Percentiles rank a stretch among this genome's conserved stretches.
Conservation (phyloP, 1,140 invertebrate species). For the Brachionus koreanus region DNA sequence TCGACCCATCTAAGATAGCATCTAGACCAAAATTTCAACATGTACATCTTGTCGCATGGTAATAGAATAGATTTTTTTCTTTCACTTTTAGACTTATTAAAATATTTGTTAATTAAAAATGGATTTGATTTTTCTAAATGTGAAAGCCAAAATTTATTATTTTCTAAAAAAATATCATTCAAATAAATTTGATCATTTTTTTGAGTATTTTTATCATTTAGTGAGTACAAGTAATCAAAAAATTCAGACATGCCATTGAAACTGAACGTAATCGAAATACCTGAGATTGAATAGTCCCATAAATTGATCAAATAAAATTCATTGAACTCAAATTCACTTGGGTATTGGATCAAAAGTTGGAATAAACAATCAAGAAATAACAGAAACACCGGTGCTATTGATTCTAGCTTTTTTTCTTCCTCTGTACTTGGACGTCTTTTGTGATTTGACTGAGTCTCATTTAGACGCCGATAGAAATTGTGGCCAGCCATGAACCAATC, state of each 20-base stretch:
- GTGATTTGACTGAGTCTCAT: not conserved
- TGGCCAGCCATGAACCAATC: conserved; percentile 20
- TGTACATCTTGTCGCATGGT: conserved; percentile 20
- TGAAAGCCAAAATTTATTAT: not conserved
- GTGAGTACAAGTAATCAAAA: not conserved
- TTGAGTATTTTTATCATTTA: not conserved
- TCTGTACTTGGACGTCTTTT: not conserved
- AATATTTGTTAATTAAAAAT: not conserved
- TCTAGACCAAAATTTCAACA: conserved; percentile 28
- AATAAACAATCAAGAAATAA: conserved; percentile 90
- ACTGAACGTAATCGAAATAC: conserved; percentile 77
- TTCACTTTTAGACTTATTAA: not conserved
- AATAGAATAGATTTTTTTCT: not conserved
- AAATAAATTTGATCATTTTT: not conserved
- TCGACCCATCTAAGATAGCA: conserved; percentile 21
- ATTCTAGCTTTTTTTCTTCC: not conserved
- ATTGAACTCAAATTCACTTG: conserved; percentile 91
- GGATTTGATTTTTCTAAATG: not conserved
- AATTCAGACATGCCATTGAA: conserved; percentile 50
- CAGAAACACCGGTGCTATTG: conserved; percentile 74
- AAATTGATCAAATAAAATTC: conserved; percentile 85
- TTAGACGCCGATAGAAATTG: not conserved
- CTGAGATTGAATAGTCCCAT: conserved; percentile 71
- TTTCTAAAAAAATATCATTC: not conserved
- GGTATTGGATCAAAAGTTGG: conserved; percentile 83